A percentile compares a stretch with the other conserved stretches of the same genome.
Conservation (phyloP, 2,797 vertebrate genomes). For the Peromyscus nudipes region DNA sequence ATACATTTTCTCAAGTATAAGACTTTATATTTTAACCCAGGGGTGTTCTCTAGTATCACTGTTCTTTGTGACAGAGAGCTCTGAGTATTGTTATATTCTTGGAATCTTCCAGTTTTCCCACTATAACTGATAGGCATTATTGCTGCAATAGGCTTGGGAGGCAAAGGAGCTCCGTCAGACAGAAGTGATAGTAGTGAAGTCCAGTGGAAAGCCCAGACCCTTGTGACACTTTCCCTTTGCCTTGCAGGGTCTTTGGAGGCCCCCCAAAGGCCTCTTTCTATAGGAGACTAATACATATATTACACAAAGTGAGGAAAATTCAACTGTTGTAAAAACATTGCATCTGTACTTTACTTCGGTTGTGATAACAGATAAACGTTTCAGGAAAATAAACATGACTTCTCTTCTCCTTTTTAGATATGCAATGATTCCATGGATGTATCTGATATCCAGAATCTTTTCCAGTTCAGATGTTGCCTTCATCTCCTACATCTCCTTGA, state of each 20-base stretch:
- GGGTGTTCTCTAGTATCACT: not conserved
- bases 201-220: too few relatives aligned
- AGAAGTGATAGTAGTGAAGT: not conserved
- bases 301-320: not conserved
- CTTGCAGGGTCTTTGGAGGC: rapidly evolving
- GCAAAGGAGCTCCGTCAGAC: rapidly evolving
- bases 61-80: not conserved
- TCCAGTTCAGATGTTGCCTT: slow-evolving; percentile 87
- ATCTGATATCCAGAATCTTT: slow-evolving; percentile 87
- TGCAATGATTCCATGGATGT: slow-evolving; percentile 87
- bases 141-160: not conserved
- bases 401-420: slow-evolving; percentile 81
- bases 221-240: rapidly evolving
- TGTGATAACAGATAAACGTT: rapidly evolving
- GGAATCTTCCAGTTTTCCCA: not conserved
- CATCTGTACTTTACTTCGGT: rapidly evolving
- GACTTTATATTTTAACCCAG: not conserved
- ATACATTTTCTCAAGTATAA: not conserved
- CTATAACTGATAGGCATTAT: not conserved
- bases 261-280: not conserved
- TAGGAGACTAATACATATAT: rapidly evolving
- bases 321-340: rapidly evolving
- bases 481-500: slow-evolving; percentile 87
- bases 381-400: rapidly evolving
- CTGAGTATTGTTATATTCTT: not conserved